These are phyloP conservation scores for Pyrgus malvae DNA, from an alignment of 2,888 invertebrate species.

Conservation along the genomic window DNA sequence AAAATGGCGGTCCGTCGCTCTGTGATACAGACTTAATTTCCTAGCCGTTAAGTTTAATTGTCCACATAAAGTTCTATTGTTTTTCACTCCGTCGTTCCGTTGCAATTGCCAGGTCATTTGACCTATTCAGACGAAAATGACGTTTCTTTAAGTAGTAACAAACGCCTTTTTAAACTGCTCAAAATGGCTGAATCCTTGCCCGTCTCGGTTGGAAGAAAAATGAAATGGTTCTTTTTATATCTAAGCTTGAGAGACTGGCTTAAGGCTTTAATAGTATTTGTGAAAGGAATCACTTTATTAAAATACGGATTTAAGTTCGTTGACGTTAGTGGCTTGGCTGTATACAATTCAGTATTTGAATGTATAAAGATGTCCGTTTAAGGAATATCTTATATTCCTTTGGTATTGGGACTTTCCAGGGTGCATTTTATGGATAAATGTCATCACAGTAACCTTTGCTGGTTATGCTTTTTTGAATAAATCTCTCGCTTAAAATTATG, in stretches of 20 bases:
- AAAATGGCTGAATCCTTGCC: conserved; percentile 29
- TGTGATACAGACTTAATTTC: conserved; percentile 62
- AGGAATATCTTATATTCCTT: no score
- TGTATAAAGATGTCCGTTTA: no score
- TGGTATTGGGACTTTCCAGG: no score
- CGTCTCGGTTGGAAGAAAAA: conserved; percentile 21
- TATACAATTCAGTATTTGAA: no score
- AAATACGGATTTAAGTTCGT: not conserved
- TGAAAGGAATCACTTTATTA: conserved; percentile 6
- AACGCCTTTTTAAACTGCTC: conserved; percentile 40
- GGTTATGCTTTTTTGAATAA: no score
- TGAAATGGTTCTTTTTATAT: conserved; percentile 22
- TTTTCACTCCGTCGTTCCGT: conserved; percentile 43
- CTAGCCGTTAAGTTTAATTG: conserved; percentile 63
- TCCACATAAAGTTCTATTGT: conserved; percentile 66
- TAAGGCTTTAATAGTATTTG: conserved; percentile 5
- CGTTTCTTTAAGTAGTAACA: conserved; percentile 47
- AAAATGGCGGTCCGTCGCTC: conserved; percentile 43
- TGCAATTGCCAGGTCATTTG: conserved; percentile 56
- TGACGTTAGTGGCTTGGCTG: no score
- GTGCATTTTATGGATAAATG: no score
- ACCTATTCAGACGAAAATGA: conserved; percentile 54
- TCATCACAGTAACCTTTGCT: no score
- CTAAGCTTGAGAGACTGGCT: conserved; percentile 1
- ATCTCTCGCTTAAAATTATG: no score